Conservation (phyloP, 1,140 invertebrate genomes). For the Mercenaria mercenaria region DNA sequence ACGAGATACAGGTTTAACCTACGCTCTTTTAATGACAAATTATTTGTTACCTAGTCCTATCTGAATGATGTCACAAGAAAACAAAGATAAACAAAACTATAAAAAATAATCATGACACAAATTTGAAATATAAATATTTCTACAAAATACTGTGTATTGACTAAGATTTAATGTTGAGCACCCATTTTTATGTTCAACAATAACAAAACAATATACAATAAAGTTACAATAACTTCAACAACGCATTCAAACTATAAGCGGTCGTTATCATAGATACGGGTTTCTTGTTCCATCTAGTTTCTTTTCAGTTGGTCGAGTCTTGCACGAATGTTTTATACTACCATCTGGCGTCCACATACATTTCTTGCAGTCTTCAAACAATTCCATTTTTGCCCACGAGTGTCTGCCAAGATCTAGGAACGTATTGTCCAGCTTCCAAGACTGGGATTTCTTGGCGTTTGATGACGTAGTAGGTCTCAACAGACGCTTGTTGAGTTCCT, state of each 20-base stretch:
- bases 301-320: constrained; percentile 72
- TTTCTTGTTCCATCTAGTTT: constrained; percentile 30
- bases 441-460: constrained; percentile 69
- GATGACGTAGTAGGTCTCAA: constrained; percentile 75
- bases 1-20: no score
- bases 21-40: no score
- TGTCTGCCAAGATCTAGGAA: constrained; percentile 78
- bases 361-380: constrained; percentile 79
- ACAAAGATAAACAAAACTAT: no score
- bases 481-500: constrained; percentile 73
- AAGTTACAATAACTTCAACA: neutral
- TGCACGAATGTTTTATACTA: constrained; percentile 72
- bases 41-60: no score
- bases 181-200: neutral
- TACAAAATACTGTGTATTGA: constrained; percentile 8
- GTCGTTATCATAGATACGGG: neutral
- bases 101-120: no score
- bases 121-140: no score
- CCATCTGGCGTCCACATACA: constrained; percentile 78
- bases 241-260: no score
- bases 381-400: constrained; percentile 80
- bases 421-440: constrained; percentile 77
- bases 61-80: no score
- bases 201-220: no score
- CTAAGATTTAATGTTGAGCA: neutral